Conservation (phyloP, 1,140 invertebrate genomes). For the Ylistrum balloti region DNA sequence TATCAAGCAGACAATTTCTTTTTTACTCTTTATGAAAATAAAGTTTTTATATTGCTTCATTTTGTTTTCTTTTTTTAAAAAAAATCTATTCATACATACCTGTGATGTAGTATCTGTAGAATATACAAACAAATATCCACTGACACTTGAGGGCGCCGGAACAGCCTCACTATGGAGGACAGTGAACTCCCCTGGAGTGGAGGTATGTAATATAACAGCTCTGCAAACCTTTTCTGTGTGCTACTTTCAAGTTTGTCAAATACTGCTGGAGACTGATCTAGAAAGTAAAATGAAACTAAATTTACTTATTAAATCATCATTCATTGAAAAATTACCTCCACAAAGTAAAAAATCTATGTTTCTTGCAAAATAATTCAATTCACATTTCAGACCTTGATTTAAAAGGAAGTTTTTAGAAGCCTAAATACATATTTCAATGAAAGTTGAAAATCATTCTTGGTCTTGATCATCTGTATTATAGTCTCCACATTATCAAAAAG, state of each 20-base stretch:
- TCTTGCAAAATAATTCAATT: too few relatives aligned
- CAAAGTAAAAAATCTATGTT: too few relatives aligned
- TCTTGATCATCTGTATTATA: not conserved
- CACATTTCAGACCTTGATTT: too few relatives aligned
- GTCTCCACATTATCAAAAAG: not conserved
- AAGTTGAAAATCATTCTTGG: not conserved
- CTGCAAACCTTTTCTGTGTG: slow-evolving; percentile 42
- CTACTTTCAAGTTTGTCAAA: not conserved
- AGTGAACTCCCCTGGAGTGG: slow-evolving; percentile 46
- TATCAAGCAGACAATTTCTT: too few relatives aligned
- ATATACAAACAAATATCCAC: slow-evolving; percentile 43
- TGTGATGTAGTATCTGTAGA: slow-evolving; percentile 48
- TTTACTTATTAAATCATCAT: too few relatives aligned
- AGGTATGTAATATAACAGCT: slow-evolving; percentile 50
- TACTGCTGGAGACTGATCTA: not conserved
- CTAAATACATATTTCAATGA: not conserved
- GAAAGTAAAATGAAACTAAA: not conserved
- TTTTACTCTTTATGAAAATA: too few relatives aligned
- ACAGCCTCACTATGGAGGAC: not conserved
- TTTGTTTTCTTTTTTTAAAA: too few relatives aligned
- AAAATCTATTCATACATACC: slow-evolving; percentile 24
- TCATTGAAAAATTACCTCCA: too few relatives aligned
- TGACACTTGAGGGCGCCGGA: slow-evolving; percentile 1
- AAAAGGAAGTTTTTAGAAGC: too few relatives aligned
- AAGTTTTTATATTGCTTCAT: too few relatives aligned